A percentile compares a stretch with the other conserved stretches of the same genome.
These are phyloP conservation scores for Harpegnathos saltator DNA, from an alignment of 1,140 invertebrate species.

Conservation along the genomic window DNA sequence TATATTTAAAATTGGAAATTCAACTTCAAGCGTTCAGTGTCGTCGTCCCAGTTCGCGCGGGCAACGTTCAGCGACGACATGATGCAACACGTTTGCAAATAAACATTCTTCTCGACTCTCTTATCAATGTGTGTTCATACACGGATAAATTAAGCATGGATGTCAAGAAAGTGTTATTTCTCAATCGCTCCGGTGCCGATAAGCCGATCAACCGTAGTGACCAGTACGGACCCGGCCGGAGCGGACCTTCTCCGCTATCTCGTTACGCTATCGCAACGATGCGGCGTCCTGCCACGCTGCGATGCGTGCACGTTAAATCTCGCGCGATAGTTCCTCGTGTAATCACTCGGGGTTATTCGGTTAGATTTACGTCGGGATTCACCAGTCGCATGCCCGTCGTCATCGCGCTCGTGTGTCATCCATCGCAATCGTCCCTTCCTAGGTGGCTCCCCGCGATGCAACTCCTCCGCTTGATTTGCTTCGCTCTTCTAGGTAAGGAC, in stretches of 20 bases:
- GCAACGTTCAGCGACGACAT: too few species aligned
- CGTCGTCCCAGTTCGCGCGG: background rate
- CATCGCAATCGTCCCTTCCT: constrained; percentile 34
- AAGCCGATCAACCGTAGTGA: too few species aligned
- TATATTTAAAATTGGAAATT: constrained; percentile 51
- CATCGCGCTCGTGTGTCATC: constrained; percentile 63
- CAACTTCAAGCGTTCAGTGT: constrained; percentile 38
- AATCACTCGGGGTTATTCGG: constrained; percentile 74
- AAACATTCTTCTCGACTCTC: background rate
- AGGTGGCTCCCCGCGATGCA: constrained; percentile 50
- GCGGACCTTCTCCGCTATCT: background rate
- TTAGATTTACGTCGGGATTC: constrained; percentile 69
- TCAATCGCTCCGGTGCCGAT: too few species aligned
- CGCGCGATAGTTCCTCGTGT: constrained; percentile 65
- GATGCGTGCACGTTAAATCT: constrained; percentile 68
- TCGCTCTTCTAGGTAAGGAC: constrained; percentile 61
- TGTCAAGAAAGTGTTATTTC: too few species aligned
- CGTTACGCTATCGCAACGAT: background rate
- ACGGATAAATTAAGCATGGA: too few species aligned
- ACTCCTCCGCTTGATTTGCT: constrained; percentile 35
- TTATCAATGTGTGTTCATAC: background rate
- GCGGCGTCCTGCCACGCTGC: background rate
- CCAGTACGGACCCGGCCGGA: too few species aligned
- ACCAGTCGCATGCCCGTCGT: constrained; percentile 69
- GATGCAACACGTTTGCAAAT: background rate